These are phyloP conservation scores for Gallinago media DNA, from an alignment of 2,113 vertebrate species.

Conservation along the genomic window DNA sequence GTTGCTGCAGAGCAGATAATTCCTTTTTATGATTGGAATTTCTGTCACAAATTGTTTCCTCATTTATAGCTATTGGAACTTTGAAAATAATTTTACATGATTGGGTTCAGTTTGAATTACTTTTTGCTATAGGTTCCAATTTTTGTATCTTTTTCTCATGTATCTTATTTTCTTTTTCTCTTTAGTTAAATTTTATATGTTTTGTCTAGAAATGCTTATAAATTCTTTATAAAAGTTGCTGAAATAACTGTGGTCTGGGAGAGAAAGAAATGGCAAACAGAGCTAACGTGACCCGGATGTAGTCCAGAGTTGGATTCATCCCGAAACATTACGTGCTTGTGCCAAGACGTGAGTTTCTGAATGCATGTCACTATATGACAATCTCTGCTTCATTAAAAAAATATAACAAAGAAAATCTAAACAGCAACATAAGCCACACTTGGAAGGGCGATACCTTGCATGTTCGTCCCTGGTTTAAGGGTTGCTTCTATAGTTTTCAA, in stretches of 20 bases:
- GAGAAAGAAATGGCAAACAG: background rate
- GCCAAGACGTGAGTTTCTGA: background rate
- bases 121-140: background rate
- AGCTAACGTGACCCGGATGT: background rate
- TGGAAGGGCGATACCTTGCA: background rate
- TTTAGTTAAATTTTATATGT: background rate
- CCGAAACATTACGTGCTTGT: background rate
- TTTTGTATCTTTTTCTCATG: background rate
- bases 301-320: background rate
- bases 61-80: slow-evolving; percentile 70
- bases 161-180: background rate
- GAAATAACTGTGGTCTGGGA: background rate
- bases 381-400: background rate
- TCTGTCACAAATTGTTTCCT: slow-evolving; percentile 70
- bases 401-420: background rate
- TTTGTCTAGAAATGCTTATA: background rate
- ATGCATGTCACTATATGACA: background rate
- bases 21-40: slow-evolving; percentile 76
- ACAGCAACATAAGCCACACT: background rate
- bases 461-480: background rate
- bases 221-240: background rate
- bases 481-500: background rate
- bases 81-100: slow-evolving; percentile 70
- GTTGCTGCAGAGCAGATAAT: slow-evolving; percentile 73
- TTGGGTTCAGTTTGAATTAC: slow-evolving; percentile 22